Evolutionary conservation across 2,113 vertebrate species (phyloP), one percentile per base, ranked within the genome.

Genomic region (Alexandromys fortis): DNA sequence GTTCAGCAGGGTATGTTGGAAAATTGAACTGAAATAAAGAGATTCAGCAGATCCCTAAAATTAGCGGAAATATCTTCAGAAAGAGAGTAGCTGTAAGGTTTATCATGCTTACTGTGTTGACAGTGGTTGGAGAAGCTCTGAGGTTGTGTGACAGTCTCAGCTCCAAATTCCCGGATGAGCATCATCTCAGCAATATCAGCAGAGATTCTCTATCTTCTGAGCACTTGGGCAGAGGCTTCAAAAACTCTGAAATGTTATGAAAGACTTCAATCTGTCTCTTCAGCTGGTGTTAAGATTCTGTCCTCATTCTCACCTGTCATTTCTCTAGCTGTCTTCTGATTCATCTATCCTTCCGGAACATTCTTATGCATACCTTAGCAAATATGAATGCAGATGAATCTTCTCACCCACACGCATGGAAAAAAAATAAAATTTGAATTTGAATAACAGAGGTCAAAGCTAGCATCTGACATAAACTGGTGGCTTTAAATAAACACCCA

Each of bases 31-130:
- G 35, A 85, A 89, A 68, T 82, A 26, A 79, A 3, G 76, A 85
- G 89, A 81, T 81, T 94, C 6, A 94, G 35, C 35, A 86, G 42
- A 89, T 28, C 19, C 49, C 21, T 16, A 83, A 96, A 78, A 52
- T 10, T 10, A 76, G 28, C 38, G n/a, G 12, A 13, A 65, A 86
- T 63, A 6, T 38, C 45, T 92, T 58, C 58, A 13, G 24, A n/a
- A 82, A 91, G 8, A 52, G 19, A 70, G 9, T 22, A 52, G 52
- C 19, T 91, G 85, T 92, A 55, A 94, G 79, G 5, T 63, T 90
- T 33, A 55, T 49, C 73, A 91, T 19, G 35, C 38, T 77, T 83
- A 63, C 67, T 55, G 77, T 90, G 52, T 19, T 52, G 30, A 33
- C 78, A 13, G 85, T 83, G 24, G 9, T 70, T 93, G 77, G 83